Percentiles rank a stretch among this genome's conserved stretches.
These are phyloP conservation scores for Delphinapterus leucas DNA, from an alignment of 2,113 vertebrate genomes.

Conservation along the genomic window DNA sequence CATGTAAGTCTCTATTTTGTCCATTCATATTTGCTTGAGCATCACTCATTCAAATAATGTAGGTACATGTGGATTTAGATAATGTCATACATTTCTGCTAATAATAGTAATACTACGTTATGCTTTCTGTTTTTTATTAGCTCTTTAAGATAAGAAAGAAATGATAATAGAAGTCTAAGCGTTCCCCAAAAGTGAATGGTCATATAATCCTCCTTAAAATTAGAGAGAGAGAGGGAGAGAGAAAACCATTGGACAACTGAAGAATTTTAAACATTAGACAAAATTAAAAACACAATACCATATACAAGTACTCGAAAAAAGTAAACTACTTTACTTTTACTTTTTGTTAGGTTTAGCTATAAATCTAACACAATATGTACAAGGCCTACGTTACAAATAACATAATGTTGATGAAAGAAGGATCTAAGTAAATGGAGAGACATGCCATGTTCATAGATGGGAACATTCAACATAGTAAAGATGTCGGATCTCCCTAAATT, in stretches of 20 bases:
- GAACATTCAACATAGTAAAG: background rate
- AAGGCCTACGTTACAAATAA: background rate
- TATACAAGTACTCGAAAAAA: background rate
- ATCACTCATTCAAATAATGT: background rate
- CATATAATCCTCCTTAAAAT: background rate
- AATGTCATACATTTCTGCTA: background rate
- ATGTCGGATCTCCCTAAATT: background rate
- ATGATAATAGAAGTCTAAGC: background rate
- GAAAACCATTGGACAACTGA: background rate
- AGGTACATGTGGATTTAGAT: background rate
- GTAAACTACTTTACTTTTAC: background rate
- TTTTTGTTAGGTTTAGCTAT: background rate
- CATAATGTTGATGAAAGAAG: background rate
- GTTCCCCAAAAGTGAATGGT: background rate
- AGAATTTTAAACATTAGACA: background rate
- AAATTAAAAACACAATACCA: background rate
- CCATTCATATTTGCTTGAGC: background rate
- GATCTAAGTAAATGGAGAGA: background rate
- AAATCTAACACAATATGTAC: background rate
- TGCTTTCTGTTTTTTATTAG: background rate
- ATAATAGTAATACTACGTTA: background rate
- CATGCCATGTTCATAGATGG: background rate
- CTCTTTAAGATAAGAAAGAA: background rate
- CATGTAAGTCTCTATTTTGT: background rate
- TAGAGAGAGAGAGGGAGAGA: background rate